Evolutionary conservation across 2,888 invertebrate species (phyloP).

Genomic region (Pilophorus perplexus): DNA sequence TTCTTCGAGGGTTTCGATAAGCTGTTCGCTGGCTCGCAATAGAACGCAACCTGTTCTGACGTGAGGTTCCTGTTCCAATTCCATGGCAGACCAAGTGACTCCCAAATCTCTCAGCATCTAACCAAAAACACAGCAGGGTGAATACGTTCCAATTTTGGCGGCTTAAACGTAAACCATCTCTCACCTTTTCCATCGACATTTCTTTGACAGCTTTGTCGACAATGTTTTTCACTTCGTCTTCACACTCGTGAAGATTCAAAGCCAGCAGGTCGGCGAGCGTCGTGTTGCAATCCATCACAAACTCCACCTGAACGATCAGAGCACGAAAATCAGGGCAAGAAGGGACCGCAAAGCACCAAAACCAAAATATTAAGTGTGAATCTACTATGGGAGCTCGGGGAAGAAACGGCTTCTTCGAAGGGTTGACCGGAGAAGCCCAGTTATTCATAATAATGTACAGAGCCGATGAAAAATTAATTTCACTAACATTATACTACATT

Average conservation of each 20-base stretch:
- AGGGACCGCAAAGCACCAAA: neutral
- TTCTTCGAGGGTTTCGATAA: conserved; percentile 95
- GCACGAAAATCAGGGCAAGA: neutral
- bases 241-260: conserved; percentile 91
- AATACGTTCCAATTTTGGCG: no score
- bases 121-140: no score
- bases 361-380: no score
- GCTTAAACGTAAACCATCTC: neutral
- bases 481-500: no score
- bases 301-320: conserved; percentile 72
- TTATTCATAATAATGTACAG: no score
- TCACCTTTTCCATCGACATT: conserved; percentile 91
- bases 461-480: no score
- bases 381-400: neutral
- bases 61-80: conserved; percentile 87
- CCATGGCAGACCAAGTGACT: conserved; percentile 88
- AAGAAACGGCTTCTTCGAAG: neutral
- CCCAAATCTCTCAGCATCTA: conserved; percentile 78
- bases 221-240: conserved; percentile 95
- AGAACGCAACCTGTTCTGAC: conserved; percentile 81
- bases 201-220: conserved; percentile 98
- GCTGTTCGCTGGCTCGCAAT: conserved; percentile 86
- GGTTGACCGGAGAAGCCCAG: no score
- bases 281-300: conserved; percentile 90
- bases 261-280: conserved; percentile 88